Base-by-base conservation (phyloP, 1,140 invertebrate species). In the Ceratosolen fusciceps region DNA sequence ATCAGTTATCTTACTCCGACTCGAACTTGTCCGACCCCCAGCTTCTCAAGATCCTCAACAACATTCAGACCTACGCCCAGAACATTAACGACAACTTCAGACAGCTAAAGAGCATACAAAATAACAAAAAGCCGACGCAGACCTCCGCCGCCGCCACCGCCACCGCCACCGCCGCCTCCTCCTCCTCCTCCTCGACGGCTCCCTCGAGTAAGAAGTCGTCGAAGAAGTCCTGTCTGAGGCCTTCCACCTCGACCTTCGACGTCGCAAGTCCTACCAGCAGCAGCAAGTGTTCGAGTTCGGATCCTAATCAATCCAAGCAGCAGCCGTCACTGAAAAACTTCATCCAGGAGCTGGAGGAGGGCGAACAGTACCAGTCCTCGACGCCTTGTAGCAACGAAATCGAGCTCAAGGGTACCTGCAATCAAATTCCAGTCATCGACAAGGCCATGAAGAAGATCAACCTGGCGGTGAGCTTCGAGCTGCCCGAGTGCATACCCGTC, bases 1-100 rank as follows among this genome's bases (percentile, higher is more conserved):
- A n/a, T n/a, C n/a, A n/a, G n/a, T n/a, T n/a, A n/a, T n/a, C n/a
- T n/a, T 3, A 21, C 49, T 3, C 21, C 49, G 49, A 3, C 49
- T 52, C 49, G 49, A 19, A 73, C 37, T 21, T 29, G 0, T 56
- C 77, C 31, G 9, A 52, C 58, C 9, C 60, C 2, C 49, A 70
- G 9, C 34, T 80, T 24, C 47, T 80, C n/a, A 49, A 54, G 31
- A 75, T 80, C 31, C 72, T 80, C 19, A 21, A 24, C 0, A 39
- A 80, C 19, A 80, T 80, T 10, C 72, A 75, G 34, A 16, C 21
- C 8, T 80, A 80, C 54, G 54, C 65, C 1, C 56, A 71, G 37
- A 75, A n/a, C 4, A 74, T 80, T 14, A 49, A 80, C 26, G 34
- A 58, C 4, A 24, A 70, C 9, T 80, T 74, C 16, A 0, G 10